These are phyloP conservation scores for Echiichthys vipera DNA, from an alignment of 2,797 vertebrate species.

Conservation along the genomic window DNA sequence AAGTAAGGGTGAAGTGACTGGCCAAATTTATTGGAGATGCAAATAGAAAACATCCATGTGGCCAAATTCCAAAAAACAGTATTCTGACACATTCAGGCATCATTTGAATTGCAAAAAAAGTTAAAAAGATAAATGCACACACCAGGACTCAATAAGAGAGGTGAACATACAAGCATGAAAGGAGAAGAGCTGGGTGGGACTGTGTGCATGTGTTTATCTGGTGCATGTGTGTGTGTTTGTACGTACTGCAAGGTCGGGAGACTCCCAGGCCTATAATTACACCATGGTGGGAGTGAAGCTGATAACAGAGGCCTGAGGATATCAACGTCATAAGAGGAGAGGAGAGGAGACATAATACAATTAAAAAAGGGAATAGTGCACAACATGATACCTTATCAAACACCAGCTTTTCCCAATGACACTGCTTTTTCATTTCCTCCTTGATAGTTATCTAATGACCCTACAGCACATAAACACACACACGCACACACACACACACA, in stretches of 20 bases:
- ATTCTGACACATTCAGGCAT: constrained; percentile 21
- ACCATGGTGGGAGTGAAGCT: constrained; percentile 77
- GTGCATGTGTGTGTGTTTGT: constrained; percentile 13
- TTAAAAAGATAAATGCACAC: constrained; percentile 16
- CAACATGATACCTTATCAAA: constrained; percentile 59
- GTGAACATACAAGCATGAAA: constrained; percentile 44
- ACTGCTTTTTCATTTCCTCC: constrained; percentile 78
- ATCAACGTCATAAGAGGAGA: constrained; percentile 58
- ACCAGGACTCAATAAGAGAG: constrained; percentile 46
- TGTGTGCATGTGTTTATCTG: constrained; percentile 8
- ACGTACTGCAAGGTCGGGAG: constrained; percentile 47
- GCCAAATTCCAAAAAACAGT: constrained; percentile 21
- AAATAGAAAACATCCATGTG: constrained; percentile 44
- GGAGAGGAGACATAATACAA: constrained; percentile 14
- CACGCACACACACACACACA: constrained; percentile 1
- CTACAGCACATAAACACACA: constrained; percentile 3
- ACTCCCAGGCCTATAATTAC: constrained; percentile 81
- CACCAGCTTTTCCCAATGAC: constrained; percentile 40
- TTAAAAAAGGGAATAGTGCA: constrained; percentile 24
- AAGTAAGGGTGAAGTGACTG: constrained; percentile 4
- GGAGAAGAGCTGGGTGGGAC: constrained; percentile 45
- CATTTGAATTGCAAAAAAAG: constrained; percentile 31
- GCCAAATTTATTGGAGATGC: constrained; percentile 22
- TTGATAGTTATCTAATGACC: constrained; percentile 62
- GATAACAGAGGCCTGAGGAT: constrained; percentile 77